These are phyloP conservation scores for Morphnarchus princeps DNA, from an alignment of 2,113 vertebrate genomes.

Conservation along the genomic window DNA sequence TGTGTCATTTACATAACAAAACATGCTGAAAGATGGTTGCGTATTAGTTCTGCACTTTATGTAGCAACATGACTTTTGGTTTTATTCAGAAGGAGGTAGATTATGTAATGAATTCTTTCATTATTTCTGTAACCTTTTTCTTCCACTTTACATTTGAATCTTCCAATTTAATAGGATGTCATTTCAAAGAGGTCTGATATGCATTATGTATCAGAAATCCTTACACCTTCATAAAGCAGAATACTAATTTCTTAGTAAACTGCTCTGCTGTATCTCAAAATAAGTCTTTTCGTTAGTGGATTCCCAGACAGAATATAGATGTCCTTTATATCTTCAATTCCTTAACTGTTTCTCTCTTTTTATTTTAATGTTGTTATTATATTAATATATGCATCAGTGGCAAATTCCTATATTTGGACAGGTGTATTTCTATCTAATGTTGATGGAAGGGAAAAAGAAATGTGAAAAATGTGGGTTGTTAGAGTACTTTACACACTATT, in stretches of 20 bases:
- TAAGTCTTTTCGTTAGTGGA: not conserved
- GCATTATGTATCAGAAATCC: slow-evolving; percentile 56
- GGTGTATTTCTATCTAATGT: not conserved
- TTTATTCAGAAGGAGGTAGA: slow-evolving; percentile 45
- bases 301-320: not conserved
- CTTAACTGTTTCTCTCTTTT: not conserved
- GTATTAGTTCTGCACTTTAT: not conserved
- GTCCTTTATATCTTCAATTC: not conserved
- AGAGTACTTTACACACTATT: not conserved
- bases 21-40: not conserved
- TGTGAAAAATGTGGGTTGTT: not conserved
- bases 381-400: not conserved
- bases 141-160: slow-evolving; percentile 49
- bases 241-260: slow-evolving; percentile 53
- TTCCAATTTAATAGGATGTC: slow-evolving; percentile 38
- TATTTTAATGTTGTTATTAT: not conserved
- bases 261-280: slow-evolving; percentile 13
- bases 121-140: slow-evolving; percentile 60
- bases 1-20: slow-evolving; percentile 7
- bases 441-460: not conserved
- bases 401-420: not conserved
- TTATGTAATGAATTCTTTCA: slow-evolving; percentile 58
- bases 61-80: slow-evolving; percentile 18
- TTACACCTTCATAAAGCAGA: slow-evolving; percentile 19
- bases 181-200: slow-evolving; percentile 29